These are phyloP conservation scores for Zelostemma sp. DNA, from an alignment of 1,140 invertebrate genomes.

Conservation along the genomic window DNA sequence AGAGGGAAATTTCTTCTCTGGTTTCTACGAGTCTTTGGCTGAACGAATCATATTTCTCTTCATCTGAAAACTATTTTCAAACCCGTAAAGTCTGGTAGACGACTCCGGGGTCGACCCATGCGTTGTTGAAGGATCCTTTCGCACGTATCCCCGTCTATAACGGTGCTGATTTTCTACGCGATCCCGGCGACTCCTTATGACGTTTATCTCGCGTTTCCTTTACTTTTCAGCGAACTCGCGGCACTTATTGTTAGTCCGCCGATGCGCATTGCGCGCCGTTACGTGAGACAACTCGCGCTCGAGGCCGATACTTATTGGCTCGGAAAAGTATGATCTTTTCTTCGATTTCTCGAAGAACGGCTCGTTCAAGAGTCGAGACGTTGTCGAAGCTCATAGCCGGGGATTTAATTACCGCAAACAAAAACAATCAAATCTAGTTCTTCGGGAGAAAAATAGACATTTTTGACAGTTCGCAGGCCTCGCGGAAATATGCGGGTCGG, in stretches of 20 bases:
- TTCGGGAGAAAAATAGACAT: no score
- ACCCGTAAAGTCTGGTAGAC: slow-evolving; percentile 7
- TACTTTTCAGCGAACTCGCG: not conserved
- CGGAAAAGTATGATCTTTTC: not conserved
- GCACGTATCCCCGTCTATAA: slow-evolving; percentile 36
- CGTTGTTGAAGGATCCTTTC: slow-evolving; percentile 16
- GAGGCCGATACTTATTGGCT: slow-evolving; percentile 22
- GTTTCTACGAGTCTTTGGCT: no score
- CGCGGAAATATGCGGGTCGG: no score
- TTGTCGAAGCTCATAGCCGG: no score
- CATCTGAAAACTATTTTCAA: not conserved
- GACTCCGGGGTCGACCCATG: not conserved
- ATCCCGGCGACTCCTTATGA: slow-evolving; percentile 25
- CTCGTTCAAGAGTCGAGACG: no score
- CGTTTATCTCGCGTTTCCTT: not conserved
- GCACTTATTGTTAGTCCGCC: slow-evolving; percentile 4
- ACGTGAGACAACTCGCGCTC: slow-evolving; percentile 27
- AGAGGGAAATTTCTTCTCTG: no score
- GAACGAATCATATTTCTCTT: no score
- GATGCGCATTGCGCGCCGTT: slow-evolving; percentile 1
- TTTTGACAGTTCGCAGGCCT: no score
- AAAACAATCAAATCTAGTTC: no score
- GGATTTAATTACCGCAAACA: no score
- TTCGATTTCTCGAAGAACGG: no score
- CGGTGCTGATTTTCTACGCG: slow-evolving; percentile 48